Evolutionary conservation across 2,113 vertebrate species (phyloP).

Genomic region (Oryzias melastigma): DNA sequence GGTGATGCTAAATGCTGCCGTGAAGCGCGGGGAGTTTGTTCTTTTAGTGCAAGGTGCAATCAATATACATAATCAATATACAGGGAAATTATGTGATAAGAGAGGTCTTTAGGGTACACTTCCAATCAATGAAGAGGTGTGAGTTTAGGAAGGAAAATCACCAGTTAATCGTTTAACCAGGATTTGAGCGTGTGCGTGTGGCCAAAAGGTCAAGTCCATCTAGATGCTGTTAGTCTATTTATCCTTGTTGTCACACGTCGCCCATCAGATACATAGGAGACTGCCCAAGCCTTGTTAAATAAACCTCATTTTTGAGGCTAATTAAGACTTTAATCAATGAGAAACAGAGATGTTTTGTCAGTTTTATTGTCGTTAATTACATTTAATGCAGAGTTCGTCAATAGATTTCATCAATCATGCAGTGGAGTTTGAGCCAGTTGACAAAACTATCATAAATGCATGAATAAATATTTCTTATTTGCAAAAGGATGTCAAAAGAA

Average conservation of each 20-base stretch:
- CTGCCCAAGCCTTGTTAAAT: background rate
- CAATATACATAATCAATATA: slow-evolving; percentile 80
- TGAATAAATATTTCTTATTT: too few relatives aligned
- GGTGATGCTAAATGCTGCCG: slow-evolving; percentile 42
- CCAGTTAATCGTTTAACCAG: slow-evolving; percentile 56
- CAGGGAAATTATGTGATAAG: slow-evolving; percentile 76
- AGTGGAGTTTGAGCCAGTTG: background rate
- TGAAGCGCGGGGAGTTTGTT: slow-evolving; percentile 27
- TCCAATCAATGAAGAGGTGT: slow-evolving; percentile 71
- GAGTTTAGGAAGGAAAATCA: slow-evolving; percentile 65
- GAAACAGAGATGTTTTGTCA: slow-evolving; percentile 39
- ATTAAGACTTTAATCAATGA: slow-evolving; percentile 56
- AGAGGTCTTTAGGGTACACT: slow-evolving; percentile 64
- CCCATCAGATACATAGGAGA: background rate
- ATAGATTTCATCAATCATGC: slow-evolving; percentile 16
- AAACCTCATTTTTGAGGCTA: slow-evolving; percentile 6
- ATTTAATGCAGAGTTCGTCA: slow-evolving; percentile 20
- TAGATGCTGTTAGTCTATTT: slow-evolving; percentile 19
- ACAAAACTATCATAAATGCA: too few relatives aligned
- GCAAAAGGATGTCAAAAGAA: too few relatives aligned
- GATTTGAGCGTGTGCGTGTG: slow-evolving; percentile 49
- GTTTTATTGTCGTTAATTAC: background rate
- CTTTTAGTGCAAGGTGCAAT: slow-evolving; percentile 68
- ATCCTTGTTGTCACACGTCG: slow-evolving; percentile 1
- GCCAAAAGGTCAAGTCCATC: slow-evolving; percentile 53